Evolutionary conservation across 2,113 vertebrate genomes (phyloP).

Genomic region (Nesogale talazaci): DNA sequence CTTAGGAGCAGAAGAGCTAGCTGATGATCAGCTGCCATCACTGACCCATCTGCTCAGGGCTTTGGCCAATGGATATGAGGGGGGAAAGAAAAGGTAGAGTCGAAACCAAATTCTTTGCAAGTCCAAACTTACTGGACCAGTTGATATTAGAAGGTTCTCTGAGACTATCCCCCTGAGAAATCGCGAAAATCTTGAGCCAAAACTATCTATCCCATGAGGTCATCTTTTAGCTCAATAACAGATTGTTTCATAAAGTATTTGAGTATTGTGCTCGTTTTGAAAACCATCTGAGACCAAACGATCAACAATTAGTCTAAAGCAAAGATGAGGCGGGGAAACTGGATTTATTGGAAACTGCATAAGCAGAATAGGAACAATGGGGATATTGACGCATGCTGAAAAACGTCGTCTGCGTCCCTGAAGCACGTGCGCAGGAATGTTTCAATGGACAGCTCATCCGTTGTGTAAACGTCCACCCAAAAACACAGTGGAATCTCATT

Average conservation of each 20-base stretch:
- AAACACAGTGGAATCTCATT: background rate
- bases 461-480: background rate
- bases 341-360: background rate
- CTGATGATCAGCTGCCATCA: too few relatives aligned
- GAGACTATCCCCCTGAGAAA: background rate
- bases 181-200: background rate
- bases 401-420: background rate
- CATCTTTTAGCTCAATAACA: background rate
- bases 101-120: background rate
- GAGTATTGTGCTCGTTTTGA: background rate
- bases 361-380: background rate
- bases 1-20: too few relatives aligned
- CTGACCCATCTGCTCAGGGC: too few relatives aligned
- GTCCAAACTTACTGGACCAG: background rate
- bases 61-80: too few relatives aligned
- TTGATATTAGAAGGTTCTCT: background rate
- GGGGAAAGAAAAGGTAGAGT: too few relatives aligned
- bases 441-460: background rate
- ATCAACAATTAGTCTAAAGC: background rate
- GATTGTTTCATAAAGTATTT: too few relatives aligned
- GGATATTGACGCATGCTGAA: background rate
- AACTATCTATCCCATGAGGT: background rate
- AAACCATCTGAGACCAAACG: background rate
- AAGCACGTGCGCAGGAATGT: background rate
- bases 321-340: background rate